These are phyloP conservation scores for Ceuthmochares aereus DNA, from an alignment of 2,113 vertebrate species.

Conservation along the genomic window DNA sequence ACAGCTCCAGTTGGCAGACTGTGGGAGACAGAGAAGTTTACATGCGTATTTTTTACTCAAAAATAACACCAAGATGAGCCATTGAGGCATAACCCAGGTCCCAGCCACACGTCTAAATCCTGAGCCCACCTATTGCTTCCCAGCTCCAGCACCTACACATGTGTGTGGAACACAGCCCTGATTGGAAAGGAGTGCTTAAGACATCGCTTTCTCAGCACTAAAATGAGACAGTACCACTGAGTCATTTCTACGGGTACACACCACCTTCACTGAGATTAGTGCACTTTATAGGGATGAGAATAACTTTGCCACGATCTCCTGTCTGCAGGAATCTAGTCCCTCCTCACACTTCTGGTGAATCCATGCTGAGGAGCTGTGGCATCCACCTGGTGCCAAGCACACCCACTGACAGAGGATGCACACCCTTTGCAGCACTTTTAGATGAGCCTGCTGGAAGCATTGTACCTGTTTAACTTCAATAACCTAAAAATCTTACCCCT, in stretches of 20 bases:
- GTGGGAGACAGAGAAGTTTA: background rate
- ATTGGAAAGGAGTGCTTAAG: background rate
- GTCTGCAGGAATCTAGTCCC: background rate
- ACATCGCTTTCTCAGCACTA: background rate
- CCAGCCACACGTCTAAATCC: background rate
- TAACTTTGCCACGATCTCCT: background rate
- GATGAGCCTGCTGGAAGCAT: background rate
- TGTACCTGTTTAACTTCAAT: background rate
- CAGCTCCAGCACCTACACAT: background rate
- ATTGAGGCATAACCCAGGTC: background rate
- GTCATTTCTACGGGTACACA: fast-evolving
- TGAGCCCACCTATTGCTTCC: background rate
- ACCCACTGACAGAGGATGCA: background rate
- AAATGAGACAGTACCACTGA: background rate
- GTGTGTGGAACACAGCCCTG: background rate
- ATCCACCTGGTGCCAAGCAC: background rate
- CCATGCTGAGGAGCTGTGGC: background rate
- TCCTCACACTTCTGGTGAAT: fast-evolving
- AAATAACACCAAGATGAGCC: background rate
- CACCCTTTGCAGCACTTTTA: background rate
- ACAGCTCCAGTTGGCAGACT: background rate
- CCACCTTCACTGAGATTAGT: background rate
- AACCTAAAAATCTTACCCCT: background rate
- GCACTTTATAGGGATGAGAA: background rate
- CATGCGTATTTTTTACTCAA: background rate